Percentiles rank a stretch among this genome's conserved stretches.
Evolutionary conservation across 1,140 invertebrate species (phyloP).

Genomic region (Zaprionus camerounensis): DNA sequence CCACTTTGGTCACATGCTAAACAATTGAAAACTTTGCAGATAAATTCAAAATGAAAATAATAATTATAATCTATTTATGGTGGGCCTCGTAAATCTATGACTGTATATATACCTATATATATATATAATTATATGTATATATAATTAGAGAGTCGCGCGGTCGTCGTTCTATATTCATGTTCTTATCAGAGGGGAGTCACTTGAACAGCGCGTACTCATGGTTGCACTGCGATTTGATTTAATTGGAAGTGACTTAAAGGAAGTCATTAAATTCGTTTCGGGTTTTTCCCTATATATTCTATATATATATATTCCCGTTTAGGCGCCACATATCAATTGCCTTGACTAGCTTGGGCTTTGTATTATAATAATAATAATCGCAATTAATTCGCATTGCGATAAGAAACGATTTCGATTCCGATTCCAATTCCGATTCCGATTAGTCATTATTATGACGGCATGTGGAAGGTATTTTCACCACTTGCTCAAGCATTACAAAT

Average conservation of each 20-base stretch:
- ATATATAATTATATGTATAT: background rate
- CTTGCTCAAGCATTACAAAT: background rate
- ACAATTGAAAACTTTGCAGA: conserved; percentile 14
- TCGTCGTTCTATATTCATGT: conserved; percentile 1
- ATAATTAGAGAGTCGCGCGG: background rate
- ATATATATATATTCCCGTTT: background rate
- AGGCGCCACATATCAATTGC: background rate
- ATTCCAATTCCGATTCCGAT: background rate
- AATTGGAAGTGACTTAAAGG: background rate
- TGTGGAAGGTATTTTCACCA: background rate
- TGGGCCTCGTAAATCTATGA: conserved; percentile 22
- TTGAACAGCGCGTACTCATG: background rate
- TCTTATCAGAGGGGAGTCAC: background rate
- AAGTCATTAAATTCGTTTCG: background rate
- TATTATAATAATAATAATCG: background rate
- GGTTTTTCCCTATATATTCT: background rate
- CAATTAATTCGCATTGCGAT: background rate
- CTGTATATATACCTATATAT: background rate
- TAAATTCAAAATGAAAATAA: conserved; percentile 25
- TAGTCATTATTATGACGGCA: conserved; percentile 1
- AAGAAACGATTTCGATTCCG: background rate
- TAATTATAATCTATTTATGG: conserved; percentile 49
- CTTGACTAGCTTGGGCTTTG: background rate
- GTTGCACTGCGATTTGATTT: background rate
- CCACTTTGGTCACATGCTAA: conserved; percentile 15